phyloP scores from a whole-genome alignment of 2,797 vertebrate species.

The Nothura maculosa region DNA sequence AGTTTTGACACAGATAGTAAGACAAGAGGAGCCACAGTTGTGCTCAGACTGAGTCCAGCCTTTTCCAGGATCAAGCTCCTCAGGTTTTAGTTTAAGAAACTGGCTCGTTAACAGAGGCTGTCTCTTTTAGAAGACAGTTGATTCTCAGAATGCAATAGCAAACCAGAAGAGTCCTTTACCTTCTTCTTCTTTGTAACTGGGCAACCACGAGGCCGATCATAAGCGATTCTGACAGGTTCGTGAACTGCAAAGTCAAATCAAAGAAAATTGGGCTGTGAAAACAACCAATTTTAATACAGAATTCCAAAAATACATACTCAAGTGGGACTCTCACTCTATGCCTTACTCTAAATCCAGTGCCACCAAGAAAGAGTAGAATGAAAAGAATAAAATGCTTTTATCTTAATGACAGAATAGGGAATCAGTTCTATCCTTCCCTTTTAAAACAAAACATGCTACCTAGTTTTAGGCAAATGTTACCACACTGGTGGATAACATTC shows the following conservation, averaged over 20 bases:
- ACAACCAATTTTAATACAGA: neutral
- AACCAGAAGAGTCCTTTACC: slow-evolving; percentile 64
- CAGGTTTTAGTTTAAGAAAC: neutral
- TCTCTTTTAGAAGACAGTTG: neutral
- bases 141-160: neutral
- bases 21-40: neutral
- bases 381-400: neutral
- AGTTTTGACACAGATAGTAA: neutral
- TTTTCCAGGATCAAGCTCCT: neutral
- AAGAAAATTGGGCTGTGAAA: neutral
- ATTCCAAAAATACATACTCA: neutral
- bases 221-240: slow-evolving; percentile 83
- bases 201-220: slow-evolving; percentile 82
- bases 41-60: neutral
- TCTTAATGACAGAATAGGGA: neutral
- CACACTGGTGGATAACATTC: neutral
- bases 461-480: neutral
- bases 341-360: neutral
- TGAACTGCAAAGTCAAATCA: slow-evolving; percentile 80
- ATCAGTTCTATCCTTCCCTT: neutral
- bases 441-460: neutral
- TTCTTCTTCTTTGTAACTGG: slow-evolving; percentile 80
- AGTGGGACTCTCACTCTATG: neutral
- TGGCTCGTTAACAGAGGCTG: neutral
- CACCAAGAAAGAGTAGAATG: neutral